Conservation (phyloP, 1,140 invertebrate genomes). For the Tyrophagus putrescentiae region DNA sequence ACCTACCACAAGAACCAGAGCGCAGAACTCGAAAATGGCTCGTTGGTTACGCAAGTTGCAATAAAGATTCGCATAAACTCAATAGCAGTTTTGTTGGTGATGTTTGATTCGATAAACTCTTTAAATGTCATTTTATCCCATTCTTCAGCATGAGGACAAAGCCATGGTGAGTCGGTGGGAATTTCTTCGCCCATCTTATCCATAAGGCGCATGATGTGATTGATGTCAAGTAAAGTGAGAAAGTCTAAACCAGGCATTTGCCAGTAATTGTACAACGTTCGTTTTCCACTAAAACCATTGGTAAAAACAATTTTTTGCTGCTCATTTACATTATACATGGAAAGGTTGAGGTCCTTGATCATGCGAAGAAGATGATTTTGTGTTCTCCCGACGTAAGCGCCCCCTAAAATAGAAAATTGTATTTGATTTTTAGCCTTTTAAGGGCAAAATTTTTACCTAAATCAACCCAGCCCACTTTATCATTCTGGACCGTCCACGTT, state of each 20-base stretch:
- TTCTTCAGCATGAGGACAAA: conserved; percentile 32
- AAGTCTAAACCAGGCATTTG: conserved; percentile 3
- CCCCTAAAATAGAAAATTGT: conserved; percentile 29
- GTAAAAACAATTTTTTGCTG: conserved; percentile 24
- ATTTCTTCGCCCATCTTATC: conserved; percentile 31
- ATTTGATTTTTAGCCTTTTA: conserved; percentile 22
- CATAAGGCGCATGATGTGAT: conserved; percentile 25
- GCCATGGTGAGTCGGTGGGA: conserved; percentile 33
- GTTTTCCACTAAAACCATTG: background rate
- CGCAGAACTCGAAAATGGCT: conserved; percentile 32
- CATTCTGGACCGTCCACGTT: background rate
- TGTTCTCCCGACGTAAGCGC: conserved; percentile 29
- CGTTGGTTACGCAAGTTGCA: conserved; percentile 30
- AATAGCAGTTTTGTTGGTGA: conserved; percentile 30
- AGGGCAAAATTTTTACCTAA: background rate
- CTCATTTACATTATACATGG: conserved; percentile 31
- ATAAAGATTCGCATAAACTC: conserved; percentile 23
- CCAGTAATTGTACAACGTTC: conserved; percentile 13
- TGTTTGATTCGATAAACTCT: conserved; percentile 31
- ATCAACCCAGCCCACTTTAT: conserved; percentile 58
- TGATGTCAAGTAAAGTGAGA: conserved; percentile 24
- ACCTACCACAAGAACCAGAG: conserved; percentile 35
- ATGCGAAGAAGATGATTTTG: conserved; percentile 29
- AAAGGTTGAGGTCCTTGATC: conserved; percentile 31
- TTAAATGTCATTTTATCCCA: conserved; percentile 35